A percentile compares a stretch with the other conserved stretches of the same genome.
These are phyloP conservation scores for Chrysodeixis includens DNA, from an alignment of 2,888 invertebrate genomes.

Conservation along the genomic window DNA sequence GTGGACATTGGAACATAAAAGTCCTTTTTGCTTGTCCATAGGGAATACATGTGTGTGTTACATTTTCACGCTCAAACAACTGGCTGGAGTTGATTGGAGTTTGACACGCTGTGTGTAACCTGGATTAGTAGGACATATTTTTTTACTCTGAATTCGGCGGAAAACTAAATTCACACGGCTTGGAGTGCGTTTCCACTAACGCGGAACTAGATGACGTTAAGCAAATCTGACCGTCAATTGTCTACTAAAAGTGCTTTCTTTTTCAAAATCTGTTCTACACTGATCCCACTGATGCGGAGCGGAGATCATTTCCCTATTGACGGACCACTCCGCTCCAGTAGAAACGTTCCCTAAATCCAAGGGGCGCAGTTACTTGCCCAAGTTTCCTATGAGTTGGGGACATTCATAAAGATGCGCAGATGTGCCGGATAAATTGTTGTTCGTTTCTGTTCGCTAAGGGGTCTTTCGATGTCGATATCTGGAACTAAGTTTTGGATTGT, in stretches of 20 bases:
- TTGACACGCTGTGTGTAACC: not conserved
- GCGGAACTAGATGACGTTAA: no score
- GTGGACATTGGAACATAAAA: no score
- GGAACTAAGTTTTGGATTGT: constrained; percentile 23
- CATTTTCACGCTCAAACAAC: not conserved
- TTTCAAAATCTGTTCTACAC: no score
- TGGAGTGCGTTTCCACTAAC: no score
- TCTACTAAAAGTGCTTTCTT: no score
- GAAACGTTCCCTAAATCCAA: not conserved
- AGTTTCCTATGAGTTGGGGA: constrained; percentile 31
- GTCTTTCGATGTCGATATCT: constrained; percentile 7
- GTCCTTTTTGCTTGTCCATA: no score
- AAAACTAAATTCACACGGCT: not conserved
- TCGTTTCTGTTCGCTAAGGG: constrained; percentile 11
- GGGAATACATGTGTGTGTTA: not conserved
- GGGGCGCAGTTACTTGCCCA: constrained; percentile 20
- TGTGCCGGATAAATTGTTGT: constrained; percentile 27
- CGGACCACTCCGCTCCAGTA: no score
- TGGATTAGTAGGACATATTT: not conserved
- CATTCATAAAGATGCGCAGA: constrained; percentile 44
- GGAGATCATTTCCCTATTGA: no score
- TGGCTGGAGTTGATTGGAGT: not conserved
- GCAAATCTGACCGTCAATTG: no score
- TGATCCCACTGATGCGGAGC: no score
- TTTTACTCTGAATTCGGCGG: not conserved